Evolutionary conservation across 2,113 vertebrate species (phyloP).

Genomic region (Rattus rattus): DNA sequence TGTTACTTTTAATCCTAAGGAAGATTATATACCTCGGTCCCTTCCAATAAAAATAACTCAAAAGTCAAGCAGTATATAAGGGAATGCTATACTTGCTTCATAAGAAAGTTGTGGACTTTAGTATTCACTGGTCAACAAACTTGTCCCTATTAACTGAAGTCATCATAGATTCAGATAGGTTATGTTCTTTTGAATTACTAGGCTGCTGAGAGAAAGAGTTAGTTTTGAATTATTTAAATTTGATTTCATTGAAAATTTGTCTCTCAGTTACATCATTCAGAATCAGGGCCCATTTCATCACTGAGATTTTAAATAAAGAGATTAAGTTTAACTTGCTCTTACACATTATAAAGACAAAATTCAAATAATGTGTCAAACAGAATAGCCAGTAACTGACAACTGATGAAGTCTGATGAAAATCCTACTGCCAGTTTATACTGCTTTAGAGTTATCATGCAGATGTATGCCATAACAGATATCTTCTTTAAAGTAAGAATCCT

Average conservation of each 20-base stretch:
- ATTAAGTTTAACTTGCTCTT: background rate
- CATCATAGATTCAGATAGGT: background rate
- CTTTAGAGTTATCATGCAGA: background rate
- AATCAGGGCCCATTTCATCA: background rate
- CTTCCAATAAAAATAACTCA: background rate
- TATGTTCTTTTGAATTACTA: background rate
- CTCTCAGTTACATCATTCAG: background rate
- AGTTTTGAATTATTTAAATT: background rate
- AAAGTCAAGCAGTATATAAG: background rate
- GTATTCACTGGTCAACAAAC: background rate
- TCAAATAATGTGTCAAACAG: background rate
- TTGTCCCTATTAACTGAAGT: background rate
- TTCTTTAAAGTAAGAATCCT: background rate
- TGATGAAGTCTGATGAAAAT: background rate
- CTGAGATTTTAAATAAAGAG: background rate
- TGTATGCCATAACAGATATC: no score
- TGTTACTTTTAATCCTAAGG: background rate
- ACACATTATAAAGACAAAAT: background rate
- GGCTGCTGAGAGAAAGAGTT: background rate
- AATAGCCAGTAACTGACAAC: background rate
- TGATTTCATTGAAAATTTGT: background rate
- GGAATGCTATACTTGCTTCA: background rate
- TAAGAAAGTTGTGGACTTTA: background rate
- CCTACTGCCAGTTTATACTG: background rate
- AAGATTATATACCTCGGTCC: background rate